Percentiles rank a stretch among this genome's conserved stretches.
Evolutionary conservation across 2,797 vertebrate species (phyloP).

Genomic region (Muscicapa striata): DNA sequence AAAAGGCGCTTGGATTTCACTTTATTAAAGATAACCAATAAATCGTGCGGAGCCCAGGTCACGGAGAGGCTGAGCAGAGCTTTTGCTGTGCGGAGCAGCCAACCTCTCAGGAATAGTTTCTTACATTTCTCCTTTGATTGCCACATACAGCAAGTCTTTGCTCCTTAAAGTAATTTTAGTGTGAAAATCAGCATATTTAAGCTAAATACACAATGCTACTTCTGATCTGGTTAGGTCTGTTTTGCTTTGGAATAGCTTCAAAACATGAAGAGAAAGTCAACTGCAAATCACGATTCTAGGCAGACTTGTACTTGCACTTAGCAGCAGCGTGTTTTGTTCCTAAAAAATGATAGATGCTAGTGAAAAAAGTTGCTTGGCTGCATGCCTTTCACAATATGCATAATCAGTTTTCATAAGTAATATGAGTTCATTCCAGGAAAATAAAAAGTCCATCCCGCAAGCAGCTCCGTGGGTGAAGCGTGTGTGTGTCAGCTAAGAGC

Average conservation of each 20-base stretch:
- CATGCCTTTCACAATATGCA: not conserved
- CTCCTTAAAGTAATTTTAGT: not conserved
- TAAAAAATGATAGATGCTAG: not conserved
- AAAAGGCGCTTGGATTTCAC: not conserved
- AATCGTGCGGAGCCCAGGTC: not conserved
- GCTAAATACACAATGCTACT: not conserved
- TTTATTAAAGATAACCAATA: conserved; percentile 43
- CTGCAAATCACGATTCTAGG: not conserved
- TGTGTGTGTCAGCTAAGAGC: not conserved
- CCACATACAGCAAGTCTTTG: not conserved
- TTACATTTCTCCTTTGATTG: not conserved
- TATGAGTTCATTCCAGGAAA: conserved; percentile 17
- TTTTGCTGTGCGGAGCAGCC: accelerated
- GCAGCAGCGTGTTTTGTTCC: not conserved
- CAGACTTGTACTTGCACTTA: not conserved
- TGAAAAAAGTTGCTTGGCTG: not conserved
- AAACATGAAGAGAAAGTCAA: not conserved
- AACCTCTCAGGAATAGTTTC: not conserved
- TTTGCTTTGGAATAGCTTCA: conserved; percentile 18
- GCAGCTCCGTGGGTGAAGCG: not conserved
- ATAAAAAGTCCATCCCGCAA: not conserved
- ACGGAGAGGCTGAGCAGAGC: not conserved
- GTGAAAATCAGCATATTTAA: not conserved
- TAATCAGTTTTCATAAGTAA: not conserved
- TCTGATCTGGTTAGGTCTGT: not conserved